Percentiles rank a stretch among this genome's conserved stretches.
Conservation (phyloP, 2,888 invertebrate genomes). For the Fragum fragum region DNA sequence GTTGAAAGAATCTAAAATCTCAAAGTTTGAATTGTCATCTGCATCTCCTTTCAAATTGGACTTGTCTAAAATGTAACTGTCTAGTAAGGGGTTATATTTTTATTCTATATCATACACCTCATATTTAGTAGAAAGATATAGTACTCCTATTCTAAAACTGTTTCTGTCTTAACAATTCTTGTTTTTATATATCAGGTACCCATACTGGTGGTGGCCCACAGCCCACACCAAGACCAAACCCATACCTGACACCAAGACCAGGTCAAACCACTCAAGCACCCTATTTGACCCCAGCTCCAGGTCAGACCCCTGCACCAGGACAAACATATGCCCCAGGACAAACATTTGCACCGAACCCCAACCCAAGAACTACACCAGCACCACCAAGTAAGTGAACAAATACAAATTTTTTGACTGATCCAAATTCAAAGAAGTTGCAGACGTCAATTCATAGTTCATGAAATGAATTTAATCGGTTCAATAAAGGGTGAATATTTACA, state of each 20-base stretch:
- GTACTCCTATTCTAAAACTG: too few species aligned
- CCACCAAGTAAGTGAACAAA: conserved; percentile 56
- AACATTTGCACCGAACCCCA: conserved; percentile 38
- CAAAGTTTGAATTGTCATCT: too few species aligned
- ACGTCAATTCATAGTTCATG: too few species aligned
- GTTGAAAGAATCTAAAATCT: too few species aligned
- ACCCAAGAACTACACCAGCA: conserved; percentile 42
- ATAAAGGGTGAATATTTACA: neutral
- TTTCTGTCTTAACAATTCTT: too few species aligned
- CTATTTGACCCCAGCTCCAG: conserved; percentile 20
- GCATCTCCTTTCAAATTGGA: too few species aligned
- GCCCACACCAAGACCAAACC: conserved; percentile 43
- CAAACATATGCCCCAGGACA: neutral
- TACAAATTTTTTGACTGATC: too few species aligned
- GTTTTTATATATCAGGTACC: conserved; percentile 43
- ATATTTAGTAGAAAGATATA: too few species aligned
- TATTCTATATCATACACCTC: too few species aligned
- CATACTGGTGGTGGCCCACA: conserved; percentile 66
- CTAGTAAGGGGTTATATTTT: too few species aligned
- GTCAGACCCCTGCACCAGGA: conserved; percentile 24
- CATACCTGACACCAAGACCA: conserved; percentile 38
- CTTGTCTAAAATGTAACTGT: too few species aligned
- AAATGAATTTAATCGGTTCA: neutral
- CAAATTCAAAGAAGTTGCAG: too few species aligned
- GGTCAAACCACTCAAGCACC: conserved; percentile 19